A percentile compares a stretch with the other conserved stretches of the same genome.
Conservation (phyloP, 2,888 invertebrate species). For the Ochropacha duplaris region DNA sequence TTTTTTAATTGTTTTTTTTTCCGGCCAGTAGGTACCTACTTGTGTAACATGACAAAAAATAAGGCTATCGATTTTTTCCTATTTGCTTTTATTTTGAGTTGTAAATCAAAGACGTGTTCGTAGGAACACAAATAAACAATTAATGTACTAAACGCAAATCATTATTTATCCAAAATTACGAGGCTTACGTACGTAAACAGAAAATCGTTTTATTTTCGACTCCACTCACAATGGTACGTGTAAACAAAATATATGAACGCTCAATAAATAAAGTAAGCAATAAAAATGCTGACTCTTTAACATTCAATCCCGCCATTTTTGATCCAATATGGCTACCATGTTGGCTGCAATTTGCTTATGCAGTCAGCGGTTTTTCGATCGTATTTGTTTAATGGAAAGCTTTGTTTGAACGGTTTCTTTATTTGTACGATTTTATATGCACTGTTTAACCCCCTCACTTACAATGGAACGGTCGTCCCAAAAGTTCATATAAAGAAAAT, state of each 20-base stretch:
- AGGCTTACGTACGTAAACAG: constrained; percentile 16
- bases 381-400: constrained; percentile 55
- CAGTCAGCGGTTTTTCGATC: constrained; percentile 63
- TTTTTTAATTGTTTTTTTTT: constrained; percentile 26
- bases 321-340: constrained; percentile 53
- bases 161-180: neutral
- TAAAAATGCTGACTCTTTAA: constrained; percentile 64
- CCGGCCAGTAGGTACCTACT: constrained; percentile 24
- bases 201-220: constrained; percentile 22
- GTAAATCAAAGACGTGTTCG: neutral
- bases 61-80: neutral
- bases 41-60: neutral
- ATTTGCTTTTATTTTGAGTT: neutral
- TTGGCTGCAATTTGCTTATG: constrained; percentile 56
- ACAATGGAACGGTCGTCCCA: no score
- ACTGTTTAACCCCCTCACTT: no score
- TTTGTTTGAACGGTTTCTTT: constrained; percentile 30
- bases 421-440: neutral
- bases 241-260: constrained; percentile 50
- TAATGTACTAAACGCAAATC: neutral
- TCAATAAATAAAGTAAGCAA: constrained; percentile 36
- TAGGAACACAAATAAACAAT: no score
- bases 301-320: constrained; percentile 64
- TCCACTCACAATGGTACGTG: constrained; percentile 28
- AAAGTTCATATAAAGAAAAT: no score